Conservation (phyloP, 2,888 invertebrate species). For the Cancer borealis region DNA sequence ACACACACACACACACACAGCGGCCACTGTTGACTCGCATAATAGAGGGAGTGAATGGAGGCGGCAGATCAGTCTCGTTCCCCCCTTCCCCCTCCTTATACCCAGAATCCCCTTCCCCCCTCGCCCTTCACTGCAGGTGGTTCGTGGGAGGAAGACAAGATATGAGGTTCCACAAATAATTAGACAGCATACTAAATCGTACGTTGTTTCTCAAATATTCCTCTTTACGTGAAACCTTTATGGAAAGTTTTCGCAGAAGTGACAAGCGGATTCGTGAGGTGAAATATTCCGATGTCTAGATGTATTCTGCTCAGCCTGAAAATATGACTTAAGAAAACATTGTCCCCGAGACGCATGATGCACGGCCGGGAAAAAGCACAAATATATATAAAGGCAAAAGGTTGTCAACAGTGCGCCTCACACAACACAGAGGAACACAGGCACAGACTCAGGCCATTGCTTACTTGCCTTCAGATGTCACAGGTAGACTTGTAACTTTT, state of each 20-base stretch:
- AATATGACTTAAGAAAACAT: neutral
- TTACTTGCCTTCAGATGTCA: neutral
- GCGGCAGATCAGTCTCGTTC: neutral
- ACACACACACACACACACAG: neutral
- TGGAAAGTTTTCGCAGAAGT: neutral
- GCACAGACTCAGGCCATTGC: neutral
- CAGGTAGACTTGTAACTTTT: constrained; percentile 37
- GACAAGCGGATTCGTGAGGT: neutral
- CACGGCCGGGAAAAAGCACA: neutral
- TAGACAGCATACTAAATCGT: neutral
- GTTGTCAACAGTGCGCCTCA: neutral
- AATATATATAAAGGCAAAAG: neutral
- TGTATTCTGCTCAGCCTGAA: neutral
- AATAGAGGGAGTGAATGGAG: neutral
- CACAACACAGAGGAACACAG: neutral
- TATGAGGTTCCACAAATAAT: neutral
- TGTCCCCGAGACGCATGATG: neutral
- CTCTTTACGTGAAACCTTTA: neutral
- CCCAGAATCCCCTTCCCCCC: neutral
- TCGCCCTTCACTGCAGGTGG: neutral
- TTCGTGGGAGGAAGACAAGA: neutral
- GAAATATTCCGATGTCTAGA: neutral
- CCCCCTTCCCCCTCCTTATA: neutral
- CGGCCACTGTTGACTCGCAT: neutral
- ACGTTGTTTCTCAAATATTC: neutral